Conservation (phyloP, 2,888 invertebrate genomes). For the Eristalis tenax region DNA sequence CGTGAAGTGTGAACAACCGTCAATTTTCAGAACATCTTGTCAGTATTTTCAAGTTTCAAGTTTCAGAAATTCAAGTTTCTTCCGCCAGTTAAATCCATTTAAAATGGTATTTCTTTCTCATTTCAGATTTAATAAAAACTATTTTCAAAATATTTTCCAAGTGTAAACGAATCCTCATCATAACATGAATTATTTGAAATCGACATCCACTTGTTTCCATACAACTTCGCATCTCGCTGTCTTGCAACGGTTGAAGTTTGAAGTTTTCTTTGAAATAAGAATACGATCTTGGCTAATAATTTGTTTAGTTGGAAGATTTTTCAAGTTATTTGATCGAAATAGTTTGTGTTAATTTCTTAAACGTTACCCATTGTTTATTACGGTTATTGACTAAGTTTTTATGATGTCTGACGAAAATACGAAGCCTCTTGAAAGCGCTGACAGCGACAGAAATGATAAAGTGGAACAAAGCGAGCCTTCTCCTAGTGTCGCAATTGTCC, state of each 20-base stretch:
- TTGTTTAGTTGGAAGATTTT: background rate
- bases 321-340: background rate
- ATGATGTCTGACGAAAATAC: conserved; percentile 53
- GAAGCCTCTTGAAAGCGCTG: background rate
- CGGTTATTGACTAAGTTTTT: background rate
- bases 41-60: too few species aligned
- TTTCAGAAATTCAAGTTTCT: background rate
- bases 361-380: background rate
- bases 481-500: background rate
- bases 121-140: background rate
- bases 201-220: conserved; percentile 6
- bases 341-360: background rate
- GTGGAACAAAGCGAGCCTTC: background rate
- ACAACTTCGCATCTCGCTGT: conserved; percentile 25
- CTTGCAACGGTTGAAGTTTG: conserved; percentile 45
- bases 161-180: background rate
- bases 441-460: background rate
- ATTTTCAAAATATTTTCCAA: background rate
- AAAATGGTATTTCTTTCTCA: too few species aligned
- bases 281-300: background rate
- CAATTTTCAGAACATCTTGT: too few species aligned
- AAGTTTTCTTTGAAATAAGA: conserved; percentile 48
- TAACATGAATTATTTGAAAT: background rate
- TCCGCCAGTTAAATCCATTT: too few species aligned
- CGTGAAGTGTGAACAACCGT: too few species aligned